Conservation (phyloP, 92 coral and sea anemone species). For the Zoanthus sociatus region DNA sequence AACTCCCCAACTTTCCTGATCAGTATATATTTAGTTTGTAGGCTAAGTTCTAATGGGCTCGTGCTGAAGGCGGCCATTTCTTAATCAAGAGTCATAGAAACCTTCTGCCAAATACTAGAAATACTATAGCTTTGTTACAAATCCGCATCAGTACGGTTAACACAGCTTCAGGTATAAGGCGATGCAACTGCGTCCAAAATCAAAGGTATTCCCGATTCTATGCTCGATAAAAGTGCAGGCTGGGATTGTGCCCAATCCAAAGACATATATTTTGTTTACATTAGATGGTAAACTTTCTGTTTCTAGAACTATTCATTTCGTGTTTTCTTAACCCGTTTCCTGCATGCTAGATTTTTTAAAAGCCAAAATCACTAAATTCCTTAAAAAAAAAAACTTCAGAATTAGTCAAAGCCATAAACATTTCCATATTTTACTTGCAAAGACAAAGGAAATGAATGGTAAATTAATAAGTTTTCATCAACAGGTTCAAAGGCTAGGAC, state of each 20-base stretch:
- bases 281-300: constrained; percentile 44
- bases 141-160: constrained; percentile 46
- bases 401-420: too few relatives aligned
- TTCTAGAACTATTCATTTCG: constrained; percentile 10
- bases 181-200: constrained; percentile 40
- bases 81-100: constrained; percentile 56
- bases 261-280: constrained; percentile 24
- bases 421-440: too few relatives aligned
- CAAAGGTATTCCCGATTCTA: constrained; percentile 33
- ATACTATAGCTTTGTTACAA: constrained; percentile 5
- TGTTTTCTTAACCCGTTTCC: background rate
- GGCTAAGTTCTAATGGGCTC: background rate
- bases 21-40: constrained; percentile 45
- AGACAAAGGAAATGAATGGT: too few relatives aligned
- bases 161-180: constrained; percentile 55
- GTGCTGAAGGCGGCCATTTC: constrained; percentile 28
- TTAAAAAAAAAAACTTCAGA: too few relatives aligned
- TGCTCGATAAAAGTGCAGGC: constrained; percentile 45
- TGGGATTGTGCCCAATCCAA: constrained; percentile 51
- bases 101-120: constrained; percentile 36
- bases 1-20: constrained; percentile 42
- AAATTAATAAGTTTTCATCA: too few relatives aligned
- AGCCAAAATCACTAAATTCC: too few relatives aligned
- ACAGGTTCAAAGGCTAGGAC: too few relatives aligned
- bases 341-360: too few relatives aligned